A percentile compares a stretch with the other conserved stretches of the same genome.
Evolutionary conservation across 1,140 invertebrate species (phyloP).

Genomic region (Saccostrea glomerata): DNA sequence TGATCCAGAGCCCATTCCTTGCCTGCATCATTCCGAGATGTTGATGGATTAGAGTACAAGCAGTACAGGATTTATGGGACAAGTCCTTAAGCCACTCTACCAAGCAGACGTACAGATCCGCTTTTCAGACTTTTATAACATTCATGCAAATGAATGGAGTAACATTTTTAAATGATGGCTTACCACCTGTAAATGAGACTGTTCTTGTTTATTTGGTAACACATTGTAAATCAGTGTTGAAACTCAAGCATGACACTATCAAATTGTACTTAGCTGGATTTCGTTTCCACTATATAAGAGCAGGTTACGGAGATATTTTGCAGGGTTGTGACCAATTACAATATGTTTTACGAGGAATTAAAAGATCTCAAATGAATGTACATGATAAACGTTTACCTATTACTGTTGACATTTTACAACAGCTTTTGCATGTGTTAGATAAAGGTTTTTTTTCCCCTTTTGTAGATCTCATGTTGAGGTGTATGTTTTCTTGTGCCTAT

Average conservation of each 20-base stretch:
- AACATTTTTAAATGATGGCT: not conserved
- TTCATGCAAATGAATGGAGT: conserved; percentile 20
- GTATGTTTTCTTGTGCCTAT: conserved; percentile 14
- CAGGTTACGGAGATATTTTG: not conserved
- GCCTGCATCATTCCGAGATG: not conserved
- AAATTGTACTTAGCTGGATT: conserved; percentile 39
- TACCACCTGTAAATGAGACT: conserved; percentile 15
- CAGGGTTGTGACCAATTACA: not conserved
- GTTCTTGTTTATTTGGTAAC: conserved; percentile 45
- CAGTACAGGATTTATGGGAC: not conserved
- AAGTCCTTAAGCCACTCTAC: not conserved
- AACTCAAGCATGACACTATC: conserved; percentile 36
- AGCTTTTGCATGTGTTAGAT: not conserved
- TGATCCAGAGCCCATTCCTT: not conserved
- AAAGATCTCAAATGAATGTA: not conserved
- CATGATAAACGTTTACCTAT: not conserved
- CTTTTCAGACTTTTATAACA: not conserved
- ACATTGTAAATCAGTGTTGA: conserved; percentile 2
- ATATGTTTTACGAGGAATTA: conserved; percentile 41
- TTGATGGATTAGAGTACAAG: not conserved
- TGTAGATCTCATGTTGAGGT: not conserved
- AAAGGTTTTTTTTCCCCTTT: not conserved
- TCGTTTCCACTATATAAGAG: conserved; percentile 12
- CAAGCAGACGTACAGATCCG: not conserved
- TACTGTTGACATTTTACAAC: conserved; percentile 32